Conservation (phyloP, 1,140 invertebrate genomes). For the Pachyrhynchus sulphureomaculatus region DNA sequence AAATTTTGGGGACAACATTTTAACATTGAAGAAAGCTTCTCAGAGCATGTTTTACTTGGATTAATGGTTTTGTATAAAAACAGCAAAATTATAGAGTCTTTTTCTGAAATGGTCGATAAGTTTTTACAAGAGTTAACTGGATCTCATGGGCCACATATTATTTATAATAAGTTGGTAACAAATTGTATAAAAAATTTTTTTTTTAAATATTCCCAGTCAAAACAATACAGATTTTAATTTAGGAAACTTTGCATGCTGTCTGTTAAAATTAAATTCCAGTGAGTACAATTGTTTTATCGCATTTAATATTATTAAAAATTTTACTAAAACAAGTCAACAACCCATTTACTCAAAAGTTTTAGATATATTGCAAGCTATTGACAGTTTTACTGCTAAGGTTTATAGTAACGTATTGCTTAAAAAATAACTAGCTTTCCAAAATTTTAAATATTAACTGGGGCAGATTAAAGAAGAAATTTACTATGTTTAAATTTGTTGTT, state of each 20-base stretch:
- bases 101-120: not conserved
- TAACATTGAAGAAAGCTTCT: conserved; percentile 3
- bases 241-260: not conserved
- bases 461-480: too few species aligned
- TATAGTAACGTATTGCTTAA: too few species aligned
- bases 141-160: not conserved
- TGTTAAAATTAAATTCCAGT: not conserved
- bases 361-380: too few species aligned
- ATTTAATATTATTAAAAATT: not conserved
- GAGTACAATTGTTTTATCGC: conserved; percentile 9
- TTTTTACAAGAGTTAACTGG: not conserved
- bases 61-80: not conserved
- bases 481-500: too few species aligned
- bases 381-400: too few species aligned
- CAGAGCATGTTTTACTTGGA: not conserved
- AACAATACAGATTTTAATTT: not conserved
- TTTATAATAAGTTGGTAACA: conserved; percentile 1
- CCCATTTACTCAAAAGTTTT: too few species aligned
- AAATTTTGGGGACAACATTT: conserved; percentile 11
- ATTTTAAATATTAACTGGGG: too few species aligned
- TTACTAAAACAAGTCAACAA: not conserved
- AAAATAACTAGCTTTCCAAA: too few species aligned
- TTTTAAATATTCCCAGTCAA: not conserved
- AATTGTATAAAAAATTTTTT: not conserved
- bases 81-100: not conserved